phyloP scores from a whole-genome alignment of 2,113 vertebrate species.

The Cyrtonyx montezumae region DNA sequence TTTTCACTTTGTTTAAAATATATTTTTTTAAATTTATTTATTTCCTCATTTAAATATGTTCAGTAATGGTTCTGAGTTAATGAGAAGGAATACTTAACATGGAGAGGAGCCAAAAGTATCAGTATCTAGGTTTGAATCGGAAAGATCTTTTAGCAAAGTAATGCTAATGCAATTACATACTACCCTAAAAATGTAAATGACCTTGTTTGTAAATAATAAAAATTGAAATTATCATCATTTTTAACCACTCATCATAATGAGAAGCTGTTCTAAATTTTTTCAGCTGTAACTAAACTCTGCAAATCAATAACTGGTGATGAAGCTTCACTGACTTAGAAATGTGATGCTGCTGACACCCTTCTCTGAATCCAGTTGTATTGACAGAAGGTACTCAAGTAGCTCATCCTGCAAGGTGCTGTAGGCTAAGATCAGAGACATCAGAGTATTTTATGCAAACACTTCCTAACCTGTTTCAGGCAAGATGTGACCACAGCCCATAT shows the following conservation, averaged over 20 bases:
- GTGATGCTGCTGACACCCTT: neutral
- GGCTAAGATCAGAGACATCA: neutral
- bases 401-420: neutral
- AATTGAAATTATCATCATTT: slow-evolving; percentile 15
- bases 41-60: neutral
- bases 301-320: neutral
- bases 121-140: neutral
- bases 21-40: neutral
- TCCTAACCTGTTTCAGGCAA: neutral
- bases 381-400: neutral
- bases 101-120: neutral
- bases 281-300: neutral
- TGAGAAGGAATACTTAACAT: neutral
- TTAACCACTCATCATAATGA: neutral
- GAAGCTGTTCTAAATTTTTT: slow-evolving; percentile 12
- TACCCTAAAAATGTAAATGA: slow-evolving; percentile 20
- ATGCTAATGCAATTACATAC: neutral
- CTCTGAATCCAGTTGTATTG: neutral
- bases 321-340: neutral
- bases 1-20: neutral
- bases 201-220: slow-evolving; percentile 42
- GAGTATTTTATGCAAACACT: neutral
- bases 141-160: neutral
- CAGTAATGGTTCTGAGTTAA: neutral
- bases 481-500: neutral